Conservation (phyloP, 2,797 vertebrate species). For the Manis crassicaudata region DNA sequence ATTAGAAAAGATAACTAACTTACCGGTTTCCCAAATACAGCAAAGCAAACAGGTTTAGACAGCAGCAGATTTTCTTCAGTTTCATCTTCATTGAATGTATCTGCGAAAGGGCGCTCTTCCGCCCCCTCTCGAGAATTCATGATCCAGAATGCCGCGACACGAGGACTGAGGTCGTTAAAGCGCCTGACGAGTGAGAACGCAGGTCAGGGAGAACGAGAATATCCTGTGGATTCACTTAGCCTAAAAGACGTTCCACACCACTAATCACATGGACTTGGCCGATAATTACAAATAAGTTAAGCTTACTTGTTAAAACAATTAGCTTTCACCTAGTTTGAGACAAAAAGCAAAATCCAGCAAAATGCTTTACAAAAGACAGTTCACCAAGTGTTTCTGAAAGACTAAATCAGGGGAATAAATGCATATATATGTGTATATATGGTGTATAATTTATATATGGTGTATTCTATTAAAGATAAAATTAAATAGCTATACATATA, state of each 20-base stretch:
- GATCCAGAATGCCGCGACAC: slow-evolving; percentile 51
- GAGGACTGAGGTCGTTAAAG: slow-evolving; percentile 6
- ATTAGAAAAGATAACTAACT: slow-evolving; percentile 82
- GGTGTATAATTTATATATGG: background rate
- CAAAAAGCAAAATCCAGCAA: background rate
- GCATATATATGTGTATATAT: background rate
- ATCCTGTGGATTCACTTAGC: background rate
- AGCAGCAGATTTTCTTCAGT: slow-evolving; percentile 88
- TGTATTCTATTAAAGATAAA: background rate
- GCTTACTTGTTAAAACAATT: slow-evolving; percentile 15
- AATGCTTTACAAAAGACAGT: background rate
- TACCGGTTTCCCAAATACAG: slow-evolving; percentile 95
- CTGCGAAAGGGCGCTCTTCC: slow-evolving; percentile 82
- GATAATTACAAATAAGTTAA: slow-evolving; percentile 48
- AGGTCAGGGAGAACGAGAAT: background rate
- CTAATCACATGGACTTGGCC: background rate
- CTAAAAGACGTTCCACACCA: background rate
- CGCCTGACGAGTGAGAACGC: background rate
- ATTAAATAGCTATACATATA: background rate
- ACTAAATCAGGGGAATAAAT: background rate
- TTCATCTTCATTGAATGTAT: slow-evolving; percentile 93
- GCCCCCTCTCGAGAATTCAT: slow-evolving; percentile 81
- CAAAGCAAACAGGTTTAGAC: slow-evolving; percentile 92
- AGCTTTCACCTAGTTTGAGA: background rate
- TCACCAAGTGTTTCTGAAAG: background rate